Base-by-base conservation (phyloP, 2,888 invertebrate species). In the Asteroscopus sphinx region DNA sequence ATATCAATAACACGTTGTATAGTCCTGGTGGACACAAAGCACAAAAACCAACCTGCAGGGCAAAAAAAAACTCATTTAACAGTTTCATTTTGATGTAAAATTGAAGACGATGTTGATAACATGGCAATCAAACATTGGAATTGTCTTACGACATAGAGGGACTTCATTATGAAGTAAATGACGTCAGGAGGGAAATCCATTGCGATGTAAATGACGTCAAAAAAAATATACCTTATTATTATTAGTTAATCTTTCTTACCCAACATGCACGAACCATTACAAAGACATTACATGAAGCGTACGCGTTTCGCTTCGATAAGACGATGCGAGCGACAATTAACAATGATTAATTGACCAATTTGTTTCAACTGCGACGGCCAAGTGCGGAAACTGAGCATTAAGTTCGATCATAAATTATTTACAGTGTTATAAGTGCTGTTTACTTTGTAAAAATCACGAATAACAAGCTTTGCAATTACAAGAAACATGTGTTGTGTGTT, bases 341-440 rank as follows among this genome's bases (percentile, higher is more conserved):
- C 72, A 64, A 74, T 81, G 83, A 91, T 90, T 89, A 91, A 91
- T 90, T 69, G 86, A 67, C 71, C 83, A 83, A 80, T 90, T 85
- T 85, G 86, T 88, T 82, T 61, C 80, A 63, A 60, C 64, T 66
- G 67, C 72, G 73, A 69, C 73, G 62, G 53, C 21, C 51, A 64
- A 70, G 54, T 66, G 52, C 71, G 81, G 79, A 76, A 74, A 79
- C 70, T 70, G 48, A 54, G 41, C 76, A 76, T 77, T 80, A 73
- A 66, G 62, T 71, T 58, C 11, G 40, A 49, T 47, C 64, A 68
- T 79, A 70, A 73, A 73, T 73, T 66, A 68, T 69, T 62, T 57
- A 57, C 53, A 57, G 30, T 45, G 40, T 69, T 56, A 42, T 69
- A 73, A 57, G 42, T 51, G 41, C 37, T 54, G 5, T 67, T 13